Base-by-base conservation (phyloP, 2,113 vertebrate genomes). In the Euleptes europaea region DNA sequence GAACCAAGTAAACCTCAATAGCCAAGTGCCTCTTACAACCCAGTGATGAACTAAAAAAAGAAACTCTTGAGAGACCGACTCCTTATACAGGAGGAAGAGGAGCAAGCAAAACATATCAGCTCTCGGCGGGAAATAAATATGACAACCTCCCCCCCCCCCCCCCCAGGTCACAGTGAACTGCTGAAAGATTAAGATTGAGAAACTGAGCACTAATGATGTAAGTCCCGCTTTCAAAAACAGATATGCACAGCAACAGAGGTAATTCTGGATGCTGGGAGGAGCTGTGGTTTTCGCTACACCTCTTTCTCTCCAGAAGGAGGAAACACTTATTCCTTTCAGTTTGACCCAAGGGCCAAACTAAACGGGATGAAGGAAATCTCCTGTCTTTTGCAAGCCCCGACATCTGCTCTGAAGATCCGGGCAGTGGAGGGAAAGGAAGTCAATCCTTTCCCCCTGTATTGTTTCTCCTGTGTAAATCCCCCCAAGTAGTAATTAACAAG, bases 111-210 rank as follows among this genome's bases (percentile, higher is more conserved):
- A 92, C 70, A 13, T 23, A 86, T 80, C 2, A 86, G 77, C 80
- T 92, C 82, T 83, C 87, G 83, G 85, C 87, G 57, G 82, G 76
- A 92, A 94, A 86, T 70, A 92, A 92, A 89, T 80, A 85, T 87
- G 79, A 90, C n/a, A n/a, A n/a, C n/a, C n/a, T n/a, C n/a, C n/a
- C n/a, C n/a, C n/a, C n/a, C n/a, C n/a, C n/a, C n/a, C n/a, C 82
- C 80, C 87, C 83, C 67, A 42, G 35, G 40, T 76, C 42, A 66
- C 7, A 42, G 26, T 86, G 87, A 83, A 88, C 57, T 28, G 23
- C 60, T 84, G 73, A 89, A 85, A 90, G 90, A 89, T 84, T 69
- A n/a, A 33, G 44, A 85, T 70, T 19, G 84, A 87, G 84, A 90
- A 57, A 21, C 80, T 69, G 74, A 82, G 44, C 89, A 84, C 69